Evolutionary conservation across 2,888 invertebrate genomes (phyloP), one percentile per base, ranked within the genome.

Genomic region (Catocala sponsa): DNA sequence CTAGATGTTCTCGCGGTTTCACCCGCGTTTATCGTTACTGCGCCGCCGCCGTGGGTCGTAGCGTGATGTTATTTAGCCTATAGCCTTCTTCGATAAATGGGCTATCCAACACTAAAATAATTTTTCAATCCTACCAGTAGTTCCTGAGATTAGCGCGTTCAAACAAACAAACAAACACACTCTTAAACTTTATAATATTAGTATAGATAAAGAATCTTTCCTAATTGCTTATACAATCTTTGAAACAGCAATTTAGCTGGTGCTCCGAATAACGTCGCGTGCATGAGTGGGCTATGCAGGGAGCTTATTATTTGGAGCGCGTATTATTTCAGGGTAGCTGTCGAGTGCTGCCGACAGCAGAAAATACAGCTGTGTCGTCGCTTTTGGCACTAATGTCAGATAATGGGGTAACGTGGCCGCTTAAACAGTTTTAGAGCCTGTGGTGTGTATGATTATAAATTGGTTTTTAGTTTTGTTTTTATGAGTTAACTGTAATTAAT

Each of bases 341-440:
- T 60, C 63, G 59, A 42, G 54, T 78, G 73, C 54, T 13, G 35
- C 33, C 53, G 78, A 77, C 77, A 70, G 62, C 53, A 65, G 75
- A 77, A 79, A 74, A 79, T 79, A 70, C 70, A 56, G 70, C 52
- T 54, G 42, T 61, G 68, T 57, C 65, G 56, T 54, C 55, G 59
- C 49, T 49, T 65, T 65, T 47, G 62, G 52, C 63, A 66, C 47
- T 55, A 59, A 66, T 59, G 58, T 43, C 55, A 67, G 53, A 66
- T 66, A 58, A 63, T 13, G 50, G 65, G 59, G 43, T 48, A 48
- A 48, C 33, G 48, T 32, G 32, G 33, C 4, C 5, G 15, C 46
- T 15, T 15, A 15, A 15, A 46, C 10, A 15, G 9, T 15, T n/a
- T 15, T 2, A 13, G 13, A 12, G 13, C 25, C 25, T 44, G 44